Percentiles rank a stretch among this genome's conserved stretches.
phyloP scores from a whole-genome alignment of 1,140 invertebrate genomes.

The Drosophila pallidifrons region DNA sequence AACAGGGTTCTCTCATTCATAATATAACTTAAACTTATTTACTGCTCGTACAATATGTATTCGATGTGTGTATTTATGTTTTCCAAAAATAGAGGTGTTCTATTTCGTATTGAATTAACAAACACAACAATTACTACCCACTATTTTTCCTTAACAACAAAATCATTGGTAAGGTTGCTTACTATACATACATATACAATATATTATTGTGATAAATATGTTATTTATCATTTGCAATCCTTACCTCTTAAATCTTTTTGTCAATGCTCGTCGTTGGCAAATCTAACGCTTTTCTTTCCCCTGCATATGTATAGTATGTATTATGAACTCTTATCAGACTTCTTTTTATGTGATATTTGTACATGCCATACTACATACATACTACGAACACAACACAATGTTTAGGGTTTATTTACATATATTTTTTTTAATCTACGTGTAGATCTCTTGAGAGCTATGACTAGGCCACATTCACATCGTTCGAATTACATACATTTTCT shows the following conservation, averaged over 20 bases:
- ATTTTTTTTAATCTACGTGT: no score
- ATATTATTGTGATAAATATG: neutral
- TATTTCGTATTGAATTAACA: no score
- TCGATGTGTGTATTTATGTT: no score
- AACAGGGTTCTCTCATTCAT: neutral
- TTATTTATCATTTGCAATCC: slow-evolving; percentile 2
- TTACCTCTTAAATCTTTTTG: neutral
- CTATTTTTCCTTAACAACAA: no score
- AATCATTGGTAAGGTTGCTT: no score
- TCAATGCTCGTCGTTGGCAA: neutral
- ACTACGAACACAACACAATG: neutral
- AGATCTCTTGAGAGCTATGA: neutral
- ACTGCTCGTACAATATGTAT: no score
- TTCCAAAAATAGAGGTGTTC: no score
- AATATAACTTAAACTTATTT: no score
- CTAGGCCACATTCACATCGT: neutral
- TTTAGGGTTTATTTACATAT: neutral
- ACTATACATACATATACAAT: neutral
- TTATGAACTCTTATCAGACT: neutral
- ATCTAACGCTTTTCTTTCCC: neutral
- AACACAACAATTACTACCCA: neutral
- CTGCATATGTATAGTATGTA: neutral
- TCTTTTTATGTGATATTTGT: slow-evolving; percentile 2
- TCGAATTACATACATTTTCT: neutral
- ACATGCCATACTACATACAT: slow-evolving; percentile 2